A percentile compares a stretch with the other conserved stretches of the same genome.
These are phyloP conservation scores for Scaptomyza flava DNA, from an alignment of 2,888 invertebrate species.

Conservation along the genomic window DNA sequence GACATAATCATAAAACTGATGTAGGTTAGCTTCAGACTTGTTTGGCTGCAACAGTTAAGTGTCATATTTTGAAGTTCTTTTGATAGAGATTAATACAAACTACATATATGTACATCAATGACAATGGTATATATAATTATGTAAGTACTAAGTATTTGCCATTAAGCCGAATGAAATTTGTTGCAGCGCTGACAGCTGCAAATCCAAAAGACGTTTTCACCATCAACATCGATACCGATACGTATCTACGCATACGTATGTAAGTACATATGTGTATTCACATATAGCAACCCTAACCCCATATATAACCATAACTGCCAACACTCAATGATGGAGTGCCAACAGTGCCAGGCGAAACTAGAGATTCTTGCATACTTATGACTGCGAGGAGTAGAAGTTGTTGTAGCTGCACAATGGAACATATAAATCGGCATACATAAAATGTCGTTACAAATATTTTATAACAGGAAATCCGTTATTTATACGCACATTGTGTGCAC, in stretches of 20 bases:
- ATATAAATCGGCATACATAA: slow-evolving; percentile 73
- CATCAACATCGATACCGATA: slow-evolving; percentile 31
- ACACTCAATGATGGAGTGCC: slow-evolving; percentile 62
- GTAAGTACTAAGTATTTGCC: slow-evolving; percentile 22
- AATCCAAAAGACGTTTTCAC: slow-evolving; percentile 65
- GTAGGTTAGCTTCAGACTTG: background rate
- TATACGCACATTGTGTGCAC: slow-evolving; percentile 78
- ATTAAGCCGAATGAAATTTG: slow-evolving; percentile 50
- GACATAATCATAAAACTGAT: slow-evolving; percentile 55
- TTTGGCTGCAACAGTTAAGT: slow-evolving; percentile 7
- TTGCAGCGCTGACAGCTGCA: slow-evolving; percentile 67
- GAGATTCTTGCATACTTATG: slow-evolving; percentile 37
- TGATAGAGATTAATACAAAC: slow-evolving; percentile 50
- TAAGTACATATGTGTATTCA: slow-evolving; percentile 1
- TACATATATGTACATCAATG: slow-evolving; percentile 40
- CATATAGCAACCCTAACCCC: slow-evolving; percentile 8
- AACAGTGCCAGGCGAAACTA: slow-evolving; percentile 32
- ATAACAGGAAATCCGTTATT: slow-evolving; percentile 79
- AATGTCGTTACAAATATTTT: slow-evolving; percentile 79
- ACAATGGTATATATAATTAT: slow-evolving; percentile 13
- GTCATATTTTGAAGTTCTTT: slow-evolving; percentile 21
- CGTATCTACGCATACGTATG: slow-evolving; percentile 1
- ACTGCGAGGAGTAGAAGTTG: slow-evolving; percentile 10
- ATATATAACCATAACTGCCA: slow-evolving; percentile 61
- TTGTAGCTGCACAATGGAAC: slow-evolving; percentile 44